Percentiles rank a stretch among this genome's conserved stretches.
These are phyloP conservation scores for Drusus annulatus DNA, from an alignment of 1,140 invertebrate genomes.

Conservation along the genomic window DNA sequence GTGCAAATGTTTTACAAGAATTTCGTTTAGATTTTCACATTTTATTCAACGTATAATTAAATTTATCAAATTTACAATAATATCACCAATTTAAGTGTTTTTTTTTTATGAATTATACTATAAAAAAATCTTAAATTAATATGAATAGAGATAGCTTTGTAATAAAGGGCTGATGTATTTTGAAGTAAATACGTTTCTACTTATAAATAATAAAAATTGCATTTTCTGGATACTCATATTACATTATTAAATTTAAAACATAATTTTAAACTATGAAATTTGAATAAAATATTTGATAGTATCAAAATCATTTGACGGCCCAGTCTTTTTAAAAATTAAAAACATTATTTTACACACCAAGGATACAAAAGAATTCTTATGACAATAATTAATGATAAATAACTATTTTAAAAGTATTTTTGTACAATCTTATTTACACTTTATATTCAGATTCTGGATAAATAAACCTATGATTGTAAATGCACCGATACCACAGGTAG, in stretches of 20 bases:
- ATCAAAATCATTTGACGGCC: conserved; percentile 46
- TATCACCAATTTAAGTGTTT: conserved; percentile 38
- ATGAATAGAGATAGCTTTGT: too few relatives aligned
- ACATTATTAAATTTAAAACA: too few relatives aligned
- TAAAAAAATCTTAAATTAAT: too few relatives aligned
- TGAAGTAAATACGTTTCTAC: too few relatives aligned
- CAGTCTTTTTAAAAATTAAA: conserved; percentile 60
- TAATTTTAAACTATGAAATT: neutral
- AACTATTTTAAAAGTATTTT: conserved; percentile 41
- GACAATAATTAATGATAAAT: conserved; percentile 4
- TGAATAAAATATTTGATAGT: conserved; percentile 18
- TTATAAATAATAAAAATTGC: too few relatives aligned
- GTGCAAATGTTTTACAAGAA: neutral
- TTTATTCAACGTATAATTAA: conserved; percentile 23
- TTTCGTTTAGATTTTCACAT: conserved; percentile 14
- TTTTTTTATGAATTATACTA: neutral
- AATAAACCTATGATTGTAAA: conserved; percentile 33
- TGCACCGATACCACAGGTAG: conserved; percentile 3
- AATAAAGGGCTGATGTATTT: too few relatives aligned
- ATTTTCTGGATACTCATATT: too few relatives aligned
- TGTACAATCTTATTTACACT: conserved; percentile 47
- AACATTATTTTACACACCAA: conserved; percentile 50
- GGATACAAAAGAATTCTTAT: conserved; percentile 9
- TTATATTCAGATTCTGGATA: conserved; percentile 36
- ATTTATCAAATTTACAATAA: conserved; percentile 32